Percentiles rank a stretch among this genome's conserved stretches.
These are phyloP conservation scores for Strigops habroptila DNA, from an alignment of 2,113 vertebrate species.

Conservation along the genomic window DNA sequence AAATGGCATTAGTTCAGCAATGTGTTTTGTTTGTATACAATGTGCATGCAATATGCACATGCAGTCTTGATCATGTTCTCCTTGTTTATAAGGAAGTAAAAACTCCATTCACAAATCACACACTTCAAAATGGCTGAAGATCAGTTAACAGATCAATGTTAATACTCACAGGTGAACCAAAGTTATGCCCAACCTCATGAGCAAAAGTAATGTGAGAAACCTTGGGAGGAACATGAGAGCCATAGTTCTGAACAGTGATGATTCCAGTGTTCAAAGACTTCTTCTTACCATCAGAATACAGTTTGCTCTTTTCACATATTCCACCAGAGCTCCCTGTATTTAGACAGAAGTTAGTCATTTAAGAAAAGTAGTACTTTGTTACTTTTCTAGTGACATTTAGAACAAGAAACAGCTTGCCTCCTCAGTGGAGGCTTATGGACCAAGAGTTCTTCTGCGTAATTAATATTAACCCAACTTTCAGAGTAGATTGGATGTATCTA, in stretches of 20 bases:
- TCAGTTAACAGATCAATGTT: background rate
- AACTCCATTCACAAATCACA: rapidly evolving
- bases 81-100: background rate
- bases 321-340: slow-evolving; percentile 92
- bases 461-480: background rate
- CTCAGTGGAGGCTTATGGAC: background rate
- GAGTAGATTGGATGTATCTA: background rate
- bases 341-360: background rate
- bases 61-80: background rate
- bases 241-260: slow-evolving; percentile 98
- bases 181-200: slow-evolving; percentile 98
- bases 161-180: slow-evolving; percentile 94
- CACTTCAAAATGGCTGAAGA: background rate
- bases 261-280: slow-evolving; percentile 98
- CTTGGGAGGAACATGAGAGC: slow-evolving; percentile 95
- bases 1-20: background rate
- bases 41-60: background rate
- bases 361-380: background rate
- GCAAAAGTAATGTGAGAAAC: slow-evolving; percentile 99
- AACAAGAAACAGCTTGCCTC: background rate
- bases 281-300: slow-evolving; percentile 92
- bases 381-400: background rate
- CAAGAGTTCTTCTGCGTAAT: background rate
- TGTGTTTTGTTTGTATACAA: background rate
- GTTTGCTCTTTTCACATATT: slow-evolving; percentile 93